Evolutionary conservation across 37 sponge, comb jelly and placozoan genomes (phyloP), one percentile per base, ranked within the genome.

Genomic region (Axinella damicornis): DNA sequence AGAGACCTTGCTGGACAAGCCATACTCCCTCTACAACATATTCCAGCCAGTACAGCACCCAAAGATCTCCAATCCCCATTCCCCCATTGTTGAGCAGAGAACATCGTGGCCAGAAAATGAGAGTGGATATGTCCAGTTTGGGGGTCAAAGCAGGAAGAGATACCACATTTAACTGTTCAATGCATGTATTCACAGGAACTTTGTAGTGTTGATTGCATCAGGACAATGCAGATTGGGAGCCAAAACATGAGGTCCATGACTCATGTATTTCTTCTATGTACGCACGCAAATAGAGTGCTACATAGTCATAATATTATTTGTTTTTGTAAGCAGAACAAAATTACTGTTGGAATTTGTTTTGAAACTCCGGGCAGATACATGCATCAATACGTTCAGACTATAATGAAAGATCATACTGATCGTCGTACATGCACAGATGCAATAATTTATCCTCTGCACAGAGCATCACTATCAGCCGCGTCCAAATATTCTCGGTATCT

Each of bases 401-500:
- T n/a, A n/a, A n/a, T n/a, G n/a, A n/a, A n/a, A n/a, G n/a, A n/a
- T n/a, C n/a, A n/a, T n/a, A n/a, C n/a, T n/a, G n/a, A n/a, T n/a
- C n/a, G n/a, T n/a, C n/a, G n/a, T n/a, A 46, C 46, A 46, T 4
- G 4, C 6, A 46, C 9, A 12, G 9, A 46, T 22, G 27, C 27
- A 14, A 14, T n/a, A 59, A 73, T 62, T 33, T 70, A 73, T 18
- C 12, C 20, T 40, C 39, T 52, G 74, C 89, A 88, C 22, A 82
- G 24, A 19, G 68, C 33, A 15, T 73, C 24, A 12, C 53, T 74
- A 22, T 30, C 71, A 31, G 21, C 36, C 1, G 31, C 31, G 35
- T 88, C 77, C 28, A 93, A 71, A 70, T 93, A 93, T 46, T 93
- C 54, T 17, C 14, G 37, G 74, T 93, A 93, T n/a, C 90, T 60